phyloP scores from a whole-genome alignment of 2,797 vertebrate species.

The Hypotaenidia okinawae region DNA sequence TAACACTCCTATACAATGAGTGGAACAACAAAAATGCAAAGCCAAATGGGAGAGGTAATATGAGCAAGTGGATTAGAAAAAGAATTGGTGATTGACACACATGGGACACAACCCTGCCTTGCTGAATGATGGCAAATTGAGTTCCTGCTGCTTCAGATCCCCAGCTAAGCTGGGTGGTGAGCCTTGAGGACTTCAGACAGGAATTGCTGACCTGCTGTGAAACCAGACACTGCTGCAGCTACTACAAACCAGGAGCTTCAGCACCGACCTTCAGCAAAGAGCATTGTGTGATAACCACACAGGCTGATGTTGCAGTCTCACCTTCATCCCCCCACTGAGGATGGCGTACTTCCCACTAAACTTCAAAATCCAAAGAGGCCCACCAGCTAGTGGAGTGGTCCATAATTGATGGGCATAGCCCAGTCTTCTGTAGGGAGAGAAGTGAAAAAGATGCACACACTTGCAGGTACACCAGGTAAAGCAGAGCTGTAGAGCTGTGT shows the following conservation, averaged over 20 bases:
- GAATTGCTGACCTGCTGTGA: constrained; percentile 11
- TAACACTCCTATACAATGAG: neutral
- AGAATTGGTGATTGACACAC: neutral
- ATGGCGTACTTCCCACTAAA: neutral
- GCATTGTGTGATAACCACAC: neutral
- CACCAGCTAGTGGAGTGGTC: neutral
- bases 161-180: neutral
- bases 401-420: neutral
- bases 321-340: neutral
- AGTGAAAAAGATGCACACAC: neutral
- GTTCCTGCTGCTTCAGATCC: constrained; percentile 17
- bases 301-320: neutral
- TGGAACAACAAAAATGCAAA: neutral
- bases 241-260: neutral
- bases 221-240: constrained; percentile 14
- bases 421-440: neutral
- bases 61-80: constrained; percentile 22
- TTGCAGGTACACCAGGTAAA: neutral
- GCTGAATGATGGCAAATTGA: constrained; percentile 13
- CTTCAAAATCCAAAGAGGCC: neutral
- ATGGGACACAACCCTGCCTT: neutral
- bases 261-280: neutral
- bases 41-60: neutral
- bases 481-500: neutral
- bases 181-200: neutral